phyloP scores from a whole-genome alignment of 2,888 invertebrate genomes.

The Drosophila tripunctata region DNA sequence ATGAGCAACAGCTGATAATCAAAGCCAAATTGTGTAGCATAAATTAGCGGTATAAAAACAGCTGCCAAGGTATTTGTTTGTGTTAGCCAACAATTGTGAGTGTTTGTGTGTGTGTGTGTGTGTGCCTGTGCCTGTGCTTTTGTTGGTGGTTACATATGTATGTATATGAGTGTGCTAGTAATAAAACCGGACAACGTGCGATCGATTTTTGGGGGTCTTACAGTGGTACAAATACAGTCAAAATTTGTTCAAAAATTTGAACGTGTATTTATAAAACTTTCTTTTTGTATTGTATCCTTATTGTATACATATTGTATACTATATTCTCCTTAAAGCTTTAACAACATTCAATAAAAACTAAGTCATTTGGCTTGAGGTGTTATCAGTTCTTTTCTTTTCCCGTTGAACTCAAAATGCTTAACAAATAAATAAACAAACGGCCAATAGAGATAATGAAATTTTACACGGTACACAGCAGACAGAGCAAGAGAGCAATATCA shows the following conservation, averaged over 20 bases:
- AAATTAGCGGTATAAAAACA: conserved; percentile 59
- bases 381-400: background rate
- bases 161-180: conserved; percentile 44
- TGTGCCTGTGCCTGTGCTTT: no score
- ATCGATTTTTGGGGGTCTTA: conserved; percentile 67
- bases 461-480: conserved; percentile 25
- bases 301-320: background rate
- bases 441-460: conserved; percentile 72
- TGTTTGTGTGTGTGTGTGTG: conserved; percentile 13
- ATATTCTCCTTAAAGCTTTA: conserved; percentile 29
- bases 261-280: no score
- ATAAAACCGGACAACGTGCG: conserved; percentile 56
- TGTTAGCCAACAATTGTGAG: conserved; percentile 29
- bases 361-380: background rate
- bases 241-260: background rate
- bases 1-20: conserved; percentile 41
- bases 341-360: conserved; percentile 21
- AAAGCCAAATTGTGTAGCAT: conserved; percentile 27
- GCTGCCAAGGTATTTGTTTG: conserved; percentile 39
- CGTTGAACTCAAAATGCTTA: conserved; percentile 33
- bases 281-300: no score
- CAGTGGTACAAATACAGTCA: conserved; percentile 29
- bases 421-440: conserved; percentile 72
- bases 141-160: conserved; percentile 14
- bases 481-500: conserved; percentile 8